Conservation (phyloP, 2,888 invertebrate genomes). For the Tiliacea citrago region DNA sequence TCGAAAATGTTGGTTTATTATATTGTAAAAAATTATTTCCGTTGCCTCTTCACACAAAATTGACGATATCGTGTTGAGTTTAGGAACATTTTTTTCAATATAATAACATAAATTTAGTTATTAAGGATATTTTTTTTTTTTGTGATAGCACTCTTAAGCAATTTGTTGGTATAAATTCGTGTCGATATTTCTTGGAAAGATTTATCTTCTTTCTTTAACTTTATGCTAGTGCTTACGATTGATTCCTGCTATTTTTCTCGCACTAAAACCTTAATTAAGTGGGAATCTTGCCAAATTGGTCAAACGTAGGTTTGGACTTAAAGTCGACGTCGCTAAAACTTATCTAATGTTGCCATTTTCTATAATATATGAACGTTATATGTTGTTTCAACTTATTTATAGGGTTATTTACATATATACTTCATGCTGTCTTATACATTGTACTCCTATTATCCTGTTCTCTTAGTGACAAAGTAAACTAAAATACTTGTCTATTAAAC, state of each 20-base stretch:
- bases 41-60: too few species aligned
- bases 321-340: conserved; percentile 18
- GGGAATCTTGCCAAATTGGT: conserved; percentile 52
- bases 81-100: too few species aligned
- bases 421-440: too few species aligned
- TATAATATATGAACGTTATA: too few species aligned
- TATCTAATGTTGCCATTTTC: neutral
- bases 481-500: neutral
- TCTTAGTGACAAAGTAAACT: neutral
- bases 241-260: conserved; percentile 5
- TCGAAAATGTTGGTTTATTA: too few species aligned
- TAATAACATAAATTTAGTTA: too few species aligned
- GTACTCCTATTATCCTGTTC: neutral
- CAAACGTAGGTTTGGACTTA: conserved; percentile 29
- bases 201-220: neutral
- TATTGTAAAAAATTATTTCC: too few species aligned
- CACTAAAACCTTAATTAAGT: conserved; percentile 15
- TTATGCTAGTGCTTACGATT: conserved; percentile 14
- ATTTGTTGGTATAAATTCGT: neutral
- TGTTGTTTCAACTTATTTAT: too few species aligned
- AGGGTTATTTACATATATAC: too few species aligned
- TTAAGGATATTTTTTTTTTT: too few species aligned
- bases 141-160: too few species aligned
- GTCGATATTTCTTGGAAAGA: neutral
- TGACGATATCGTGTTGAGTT: too few species aligned